Evolutionary conservation across 37 sponge, comb jelly and placozoan genomes (phyloP).

Genomic region (Oopsacas minuta): DNA sequence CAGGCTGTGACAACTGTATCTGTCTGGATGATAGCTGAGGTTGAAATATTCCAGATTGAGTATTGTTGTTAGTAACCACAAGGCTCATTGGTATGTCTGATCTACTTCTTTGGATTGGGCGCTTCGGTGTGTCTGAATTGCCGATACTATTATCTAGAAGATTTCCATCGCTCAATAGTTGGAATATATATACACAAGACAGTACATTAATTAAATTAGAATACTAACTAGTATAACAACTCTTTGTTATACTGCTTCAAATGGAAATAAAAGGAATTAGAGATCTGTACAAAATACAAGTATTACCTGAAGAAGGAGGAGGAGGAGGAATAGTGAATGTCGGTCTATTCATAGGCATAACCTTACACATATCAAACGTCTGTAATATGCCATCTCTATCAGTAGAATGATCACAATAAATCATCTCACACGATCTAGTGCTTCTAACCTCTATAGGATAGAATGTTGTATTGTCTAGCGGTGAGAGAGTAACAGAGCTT

Average conservation of each 20-base stretch:
- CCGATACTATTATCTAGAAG: too few species aligned
- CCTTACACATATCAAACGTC: neutral
- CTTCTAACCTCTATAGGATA: neutral
- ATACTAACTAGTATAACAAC: too few species aligned
- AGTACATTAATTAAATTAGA: too few species aligned
- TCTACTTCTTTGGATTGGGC: neutral
- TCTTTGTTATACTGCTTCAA: too few species aligned
- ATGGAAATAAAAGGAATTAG: too few species aligned
- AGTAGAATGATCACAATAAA: neutral
- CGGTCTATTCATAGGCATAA: constrained; percentile 2
- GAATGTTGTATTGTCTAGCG: neutral
- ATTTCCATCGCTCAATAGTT: too few species aligned
- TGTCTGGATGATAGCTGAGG: constrained; percentile 4
- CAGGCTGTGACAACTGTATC: constrained; percentile 2
- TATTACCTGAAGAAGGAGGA: neutral
- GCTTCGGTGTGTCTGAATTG: constrained; percentile 5
- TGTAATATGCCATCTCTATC: constrained; percentile 1
- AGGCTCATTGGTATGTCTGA: constrained; percentile 3
- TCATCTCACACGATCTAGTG: neutral
- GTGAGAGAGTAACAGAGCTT: neutral
- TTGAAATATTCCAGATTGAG: neutral
- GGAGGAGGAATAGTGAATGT: neutral
- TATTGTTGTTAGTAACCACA: neutral
- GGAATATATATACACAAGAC: too few species aligned
- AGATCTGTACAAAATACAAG: too few species aligned